Conservation (phyloP, 2,797 vertebrate genomes). For the Macroramphosus scolopax region DNA sequence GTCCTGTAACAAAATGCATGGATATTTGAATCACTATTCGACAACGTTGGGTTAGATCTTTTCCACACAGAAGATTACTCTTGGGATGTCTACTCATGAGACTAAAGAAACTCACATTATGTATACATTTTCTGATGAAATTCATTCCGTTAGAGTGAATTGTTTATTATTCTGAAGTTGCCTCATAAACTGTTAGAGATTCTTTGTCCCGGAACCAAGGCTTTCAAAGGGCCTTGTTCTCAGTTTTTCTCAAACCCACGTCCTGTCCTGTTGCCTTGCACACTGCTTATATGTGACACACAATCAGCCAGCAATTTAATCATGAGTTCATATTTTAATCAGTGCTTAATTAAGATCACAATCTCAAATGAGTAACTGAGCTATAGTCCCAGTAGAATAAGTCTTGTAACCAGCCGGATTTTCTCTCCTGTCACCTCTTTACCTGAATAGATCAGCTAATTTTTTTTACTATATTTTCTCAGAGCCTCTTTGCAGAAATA, state of each 20-base stretch:
- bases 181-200: not conserved
- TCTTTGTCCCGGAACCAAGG: too few relatives aligned
- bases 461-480: too few relatives aligned
- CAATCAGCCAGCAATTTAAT: slow-evolving; percentile 45
- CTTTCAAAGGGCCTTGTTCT: slow-evolving; percentile 10
- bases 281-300: slow-evolving; percentile 27
- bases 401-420: slow-evolving; percentile 12
- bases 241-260: slow-evolving; percentile 3
- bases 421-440: slow-evolving; percentile 9
- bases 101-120: too few relatives aligned
- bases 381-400: slow-evolving; percentile 34
- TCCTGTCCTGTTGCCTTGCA: slow-evolving; percentile 1
- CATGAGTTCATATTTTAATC: slow-evolving; percentile 28
- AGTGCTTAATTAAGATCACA: slow-evolving; percentile 62
- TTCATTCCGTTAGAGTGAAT: not conserved
- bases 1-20: slow-evolving; percentile 12
- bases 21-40: slow-evolving; percentile 5
- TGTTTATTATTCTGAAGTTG: slow-evolving; percentile 8
- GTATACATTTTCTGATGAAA: too few relatives aligned
- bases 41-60: slow-evolving; percentile 5
- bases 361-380: slow-evolving; percentile 55
- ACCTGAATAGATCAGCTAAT: not conserved
- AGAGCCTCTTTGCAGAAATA: not conserved
- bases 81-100: too few relatives aligned
- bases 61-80: slow-evolving; percentile 1